Evolutionary conservation across 2,113 vertebrate genomes (phyloP).

Genomic region (Chamaetylas fuelleborni): DNA sequence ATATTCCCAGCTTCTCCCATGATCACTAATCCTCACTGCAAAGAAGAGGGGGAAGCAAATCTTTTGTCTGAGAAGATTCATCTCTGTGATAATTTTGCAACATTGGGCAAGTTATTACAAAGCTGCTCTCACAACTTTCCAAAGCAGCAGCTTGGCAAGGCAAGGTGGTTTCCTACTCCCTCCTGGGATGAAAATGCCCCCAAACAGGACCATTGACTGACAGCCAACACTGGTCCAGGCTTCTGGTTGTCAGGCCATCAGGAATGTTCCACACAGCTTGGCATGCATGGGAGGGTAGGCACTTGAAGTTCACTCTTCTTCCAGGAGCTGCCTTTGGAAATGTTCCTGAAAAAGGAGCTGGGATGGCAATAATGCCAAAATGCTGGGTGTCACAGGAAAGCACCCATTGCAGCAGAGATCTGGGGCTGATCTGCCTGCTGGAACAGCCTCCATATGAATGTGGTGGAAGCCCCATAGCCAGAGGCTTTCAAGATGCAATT

Average conservation of each 20-base stretch:
- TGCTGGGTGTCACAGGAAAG: background rate
- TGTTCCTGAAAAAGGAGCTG: background rate
- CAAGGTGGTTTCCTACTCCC: background rate
- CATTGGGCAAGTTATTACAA: background rate
- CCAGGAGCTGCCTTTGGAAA: background rate
- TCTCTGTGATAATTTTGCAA: background rate
- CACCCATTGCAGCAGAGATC: background rate
- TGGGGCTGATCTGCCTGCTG: background rate
- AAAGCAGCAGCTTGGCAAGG: background rate
- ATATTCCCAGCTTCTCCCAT: background rate
- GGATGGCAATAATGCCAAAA: background rate
- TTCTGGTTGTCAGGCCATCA: background rate
- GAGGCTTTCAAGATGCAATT: background rate
- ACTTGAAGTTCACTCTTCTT: background rate
- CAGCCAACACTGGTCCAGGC: background rate
- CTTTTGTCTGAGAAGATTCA: background rate
- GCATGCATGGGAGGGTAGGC: background rate
- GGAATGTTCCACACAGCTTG: background rate
- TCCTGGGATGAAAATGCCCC: background rate
- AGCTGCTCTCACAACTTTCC: background rate
- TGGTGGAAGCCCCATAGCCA: fast-evolving
- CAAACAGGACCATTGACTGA: background rate
- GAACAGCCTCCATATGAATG: background rate
- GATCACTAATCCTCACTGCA: background rate
- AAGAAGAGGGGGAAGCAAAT: background rate